Conservation (phyloP, 2,888 invertebrate species). For the Cyclophora albipunctata region DNA sequence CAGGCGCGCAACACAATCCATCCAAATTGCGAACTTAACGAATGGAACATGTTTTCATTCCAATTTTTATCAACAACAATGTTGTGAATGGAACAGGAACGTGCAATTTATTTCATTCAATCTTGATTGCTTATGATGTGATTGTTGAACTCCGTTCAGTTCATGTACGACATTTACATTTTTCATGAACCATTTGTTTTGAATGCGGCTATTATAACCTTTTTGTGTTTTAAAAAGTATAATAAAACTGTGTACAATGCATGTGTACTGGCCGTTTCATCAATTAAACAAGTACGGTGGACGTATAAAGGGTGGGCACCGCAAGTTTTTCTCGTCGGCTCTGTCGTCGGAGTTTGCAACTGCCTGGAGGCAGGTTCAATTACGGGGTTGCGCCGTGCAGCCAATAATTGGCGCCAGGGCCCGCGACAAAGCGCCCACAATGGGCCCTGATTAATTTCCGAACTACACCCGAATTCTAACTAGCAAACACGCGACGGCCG, state of each 20-base stretch:
- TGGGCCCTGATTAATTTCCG: slow-evolving; percentile 72
- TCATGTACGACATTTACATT: slow-evolving; percentile 2
- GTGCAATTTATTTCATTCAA: slow-evolving; percentile 64
- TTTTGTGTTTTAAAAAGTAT: no score
- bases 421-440: slow-evolving; percentile 72
- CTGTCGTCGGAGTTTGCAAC: slow-evolving; percentile 27
- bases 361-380: slow-evolving; percentile 59
- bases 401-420: slow-evolving; percentile 68
- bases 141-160: slow-evolving; percentile 43
- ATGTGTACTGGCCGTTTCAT: no score
- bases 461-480: slow-evolving; percentile 73
- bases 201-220: no score
- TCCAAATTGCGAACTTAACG: slow-evolving; percentile 53
- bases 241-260: no score
- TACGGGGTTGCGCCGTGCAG: slow-evolving; percentile 51
- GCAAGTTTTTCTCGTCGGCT: slow-evolving; percentile 35
- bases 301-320: neutral
- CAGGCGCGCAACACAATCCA: slow-evolving; percentile 35
- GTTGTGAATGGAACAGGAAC: slow-evolving; percentile 48
- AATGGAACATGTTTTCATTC: slow-evolving; percentile 49
- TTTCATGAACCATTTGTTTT: slow-evolving; percentile 1
- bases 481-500: slow-evolving; percentile 60
- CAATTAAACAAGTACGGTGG: no score
- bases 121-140: slow-evolving; percentile 64
- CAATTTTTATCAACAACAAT: slow-evolving; percentile 52